Percentiles rank a stretch among this genome's conserved stretches.
Conservation (phyloP, 2,888 invertebrate genomes). For the Stegana nigrithorax region DNA sequence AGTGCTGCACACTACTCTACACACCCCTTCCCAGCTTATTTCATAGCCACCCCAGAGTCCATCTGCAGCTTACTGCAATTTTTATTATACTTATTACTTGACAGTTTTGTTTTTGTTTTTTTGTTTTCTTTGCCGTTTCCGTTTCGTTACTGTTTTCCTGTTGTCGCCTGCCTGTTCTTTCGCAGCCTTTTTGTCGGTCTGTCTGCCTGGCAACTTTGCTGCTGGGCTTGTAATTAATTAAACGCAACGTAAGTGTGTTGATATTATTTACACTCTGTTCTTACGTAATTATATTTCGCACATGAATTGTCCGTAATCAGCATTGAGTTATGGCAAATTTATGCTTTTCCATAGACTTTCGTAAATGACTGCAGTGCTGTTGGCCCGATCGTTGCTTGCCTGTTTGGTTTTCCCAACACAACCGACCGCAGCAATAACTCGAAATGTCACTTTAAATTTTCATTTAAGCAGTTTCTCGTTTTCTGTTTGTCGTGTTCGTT, state of each 20-base stretch:
- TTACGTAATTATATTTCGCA: constrained; percentile 5
- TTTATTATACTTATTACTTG: too few relatives aligned
- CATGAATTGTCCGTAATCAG: background rate
- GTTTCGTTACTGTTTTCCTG: background rate
- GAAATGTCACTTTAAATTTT: background rate
- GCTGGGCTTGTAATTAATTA: constrained; percentile 3
- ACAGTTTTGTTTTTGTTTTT: too few relatives aligned
- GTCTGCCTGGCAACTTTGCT: background rate
- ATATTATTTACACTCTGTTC: constrained; percentile 2
- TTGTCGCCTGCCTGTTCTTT: background rate
- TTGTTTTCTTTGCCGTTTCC: background rate
- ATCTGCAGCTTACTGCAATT: background rate
- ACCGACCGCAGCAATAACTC: background rate
- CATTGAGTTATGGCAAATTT: background rate
- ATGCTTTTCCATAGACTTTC: background rate
- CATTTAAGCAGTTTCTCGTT: background rate
- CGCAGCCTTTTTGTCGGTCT: background rate
- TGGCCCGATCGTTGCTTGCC: background rate
- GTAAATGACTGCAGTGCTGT: background rate
- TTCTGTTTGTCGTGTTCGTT: too few relatives aligned
- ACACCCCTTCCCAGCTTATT: background rate
- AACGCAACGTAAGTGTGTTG: background rate
- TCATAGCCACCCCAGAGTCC: background rate
- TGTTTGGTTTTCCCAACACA: too few relatives aligned
- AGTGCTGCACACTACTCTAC: background rate